Base-by-base conservation (phyloP, 2,113 vertebrate species). In the Nettapus auritus region DNA sequence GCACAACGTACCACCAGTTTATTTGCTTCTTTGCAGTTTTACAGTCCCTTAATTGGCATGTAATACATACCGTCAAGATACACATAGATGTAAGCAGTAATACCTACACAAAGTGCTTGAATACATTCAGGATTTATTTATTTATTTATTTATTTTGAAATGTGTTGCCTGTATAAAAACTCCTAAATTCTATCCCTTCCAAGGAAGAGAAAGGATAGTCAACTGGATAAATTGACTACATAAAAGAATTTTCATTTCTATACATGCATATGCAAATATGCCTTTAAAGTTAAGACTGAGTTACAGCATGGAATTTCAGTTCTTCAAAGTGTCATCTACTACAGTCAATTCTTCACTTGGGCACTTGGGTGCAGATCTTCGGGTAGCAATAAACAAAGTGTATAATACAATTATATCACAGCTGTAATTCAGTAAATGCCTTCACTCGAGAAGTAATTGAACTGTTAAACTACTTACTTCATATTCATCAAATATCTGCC, bases 401-500 rank as follows among this genome's bases (percentile, higher is more conserved):
- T 12, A 13, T 46, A 71, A 38, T 15, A 50, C 14, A 77, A n/a
- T 10, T 55, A 10, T 22, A 62, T 44, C 34, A 63, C 44, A 82
- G 40, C 70, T 68, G 0, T 56, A 75, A 23, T 44, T 29, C 23
- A 70, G 28, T 69, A 79, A 81, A 42, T 7, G 13, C 57, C 56
- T 70, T 34, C 52, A 82, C 82, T 57, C 26, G 76, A 62, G 50
- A 78, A 36, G 21, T 9, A 34, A 73, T 64, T 53, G 26, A 64
- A 29, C 38, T 40, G 11, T 13, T 67, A 86, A 86, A 84, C 57
- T 77, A 98, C 98, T 96, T 97, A 99, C 99, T 98, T 99, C 99
- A 96, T 99, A 99, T 97, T 99, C 99, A 97, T 99, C 99, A 95
- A 99, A 99, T 98, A 99, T 99, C 98, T 99, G 99, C 93, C 99